Conservation (phyloP, 1,140 invertebrate species). For the Apis dorsata region DNA sequence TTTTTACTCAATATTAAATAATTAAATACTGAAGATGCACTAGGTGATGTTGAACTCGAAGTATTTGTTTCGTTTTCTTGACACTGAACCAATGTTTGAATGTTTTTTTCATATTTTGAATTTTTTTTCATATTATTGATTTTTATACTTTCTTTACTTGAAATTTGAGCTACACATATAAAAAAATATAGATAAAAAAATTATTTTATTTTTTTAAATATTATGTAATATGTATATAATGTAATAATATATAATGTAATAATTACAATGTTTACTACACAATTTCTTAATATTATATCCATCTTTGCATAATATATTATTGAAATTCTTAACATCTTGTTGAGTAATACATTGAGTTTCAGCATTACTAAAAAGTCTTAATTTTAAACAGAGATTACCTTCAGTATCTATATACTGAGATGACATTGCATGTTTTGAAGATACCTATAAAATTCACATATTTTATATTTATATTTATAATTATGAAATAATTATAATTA, state of each 20-base stretch:
- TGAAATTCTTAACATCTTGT: background rate
- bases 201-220: background rate
- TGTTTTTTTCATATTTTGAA: background rate
- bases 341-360: slow-evolving; percentile 17
- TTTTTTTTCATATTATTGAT: background rate
- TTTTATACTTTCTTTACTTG: background rate
- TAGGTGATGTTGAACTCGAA: slow-evolving; percentile 14
- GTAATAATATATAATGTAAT: background rate
- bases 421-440: slow-evolving; percentile 35
- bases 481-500: no score
- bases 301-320: background rate
- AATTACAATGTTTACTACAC: slow-evolving; percentile 30
- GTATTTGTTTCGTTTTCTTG: slow-evolving; percentile 8
- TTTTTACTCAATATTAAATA: slow-evolving; percentile 36
- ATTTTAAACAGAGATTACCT: slow-evolving; percentile 55
- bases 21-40: slow-evolving; percentile 44
- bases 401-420: slow-evolving; percentile 41
- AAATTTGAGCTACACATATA: background rate
- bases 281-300: background rate
- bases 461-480: no score
- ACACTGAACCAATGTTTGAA: background rate
- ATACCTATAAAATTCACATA: background rate
- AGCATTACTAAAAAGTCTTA: slow-evolving; percentile 41
- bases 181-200: background rate
- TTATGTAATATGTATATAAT: background rate